Conservation (phyloP, 2,113 vertebrate species). For the Pterocles orientalis region DNA sequence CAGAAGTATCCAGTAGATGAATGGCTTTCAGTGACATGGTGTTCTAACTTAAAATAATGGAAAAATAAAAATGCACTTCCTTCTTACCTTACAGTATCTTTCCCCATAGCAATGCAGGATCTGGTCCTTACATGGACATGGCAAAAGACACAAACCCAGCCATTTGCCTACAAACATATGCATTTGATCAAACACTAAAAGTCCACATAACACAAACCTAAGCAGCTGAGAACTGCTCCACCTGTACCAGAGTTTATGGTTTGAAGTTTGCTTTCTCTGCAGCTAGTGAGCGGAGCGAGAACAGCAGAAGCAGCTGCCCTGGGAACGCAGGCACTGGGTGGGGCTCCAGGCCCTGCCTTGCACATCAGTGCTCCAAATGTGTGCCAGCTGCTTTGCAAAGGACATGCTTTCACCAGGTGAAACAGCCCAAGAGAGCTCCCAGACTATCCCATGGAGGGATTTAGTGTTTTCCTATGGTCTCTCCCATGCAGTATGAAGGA, state of each 20-base stretch:
- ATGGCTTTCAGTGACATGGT: background rate
- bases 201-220: background rate
- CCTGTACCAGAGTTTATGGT: background rate
- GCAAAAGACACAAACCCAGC: background rate
- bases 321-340: accelerated
- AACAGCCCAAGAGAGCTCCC: background rate
- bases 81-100: background rate
- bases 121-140: background rate
- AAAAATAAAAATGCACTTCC: background rate
- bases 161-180: background rate
- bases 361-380: accelerated
- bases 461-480: background rate
- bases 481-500: background rate
- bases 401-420: background rate
- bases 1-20: constrained; percentile 32
- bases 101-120: background rate
- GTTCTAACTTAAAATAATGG: background rate
- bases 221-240: background rate
- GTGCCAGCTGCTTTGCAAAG: background rate
- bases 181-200: background rate
- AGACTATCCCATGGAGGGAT: background rate
- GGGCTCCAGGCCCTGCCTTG: background rate
- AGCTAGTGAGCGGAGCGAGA: background rate
- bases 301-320: background rate
- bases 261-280: background rate